Evolutionary conservation across 2,113 vertebrate genomes (phyloP).

Genomic region (Lipotes vexillifer): DNA sequence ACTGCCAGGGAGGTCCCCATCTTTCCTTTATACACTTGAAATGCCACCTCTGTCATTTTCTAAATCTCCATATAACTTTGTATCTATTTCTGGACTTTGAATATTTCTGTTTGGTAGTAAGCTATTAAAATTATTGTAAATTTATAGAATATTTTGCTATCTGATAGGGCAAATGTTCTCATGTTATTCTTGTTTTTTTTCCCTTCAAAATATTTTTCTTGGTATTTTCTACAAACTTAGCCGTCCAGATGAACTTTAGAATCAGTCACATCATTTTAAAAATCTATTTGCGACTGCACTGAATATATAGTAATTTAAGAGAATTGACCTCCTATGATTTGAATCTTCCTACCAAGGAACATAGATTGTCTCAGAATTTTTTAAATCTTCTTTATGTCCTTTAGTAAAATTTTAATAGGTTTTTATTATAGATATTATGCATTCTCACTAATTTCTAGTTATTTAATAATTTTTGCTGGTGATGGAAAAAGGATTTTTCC

Average conservation of each 20-base stretch:
- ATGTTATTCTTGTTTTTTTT: neutral
- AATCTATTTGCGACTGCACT: neutral
- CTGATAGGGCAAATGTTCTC: neutral
- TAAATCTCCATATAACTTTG: neutral
- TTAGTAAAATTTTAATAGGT: neutral
- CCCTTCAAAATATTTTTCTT: neutral
- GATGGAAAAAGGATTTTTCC: neutral
- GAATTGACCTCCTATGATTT: neutral
- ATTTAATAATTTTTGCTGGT: neutral
- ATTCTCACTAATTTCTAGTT: neutral
- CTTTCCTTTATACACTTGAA: neutral
- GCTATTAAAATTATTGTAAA: neutral
- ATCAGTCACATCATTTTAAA: neutral
- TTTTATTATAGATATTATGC: neutral
- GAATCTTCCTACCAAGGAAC: neutral
- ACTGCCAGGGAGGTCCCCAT: too few species aligned
- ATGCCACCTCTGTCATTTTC: neutral
- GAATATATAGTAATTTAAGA: neutral
- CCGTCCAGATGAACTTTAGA: neutral
- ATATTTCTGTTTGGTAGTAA: neutral
- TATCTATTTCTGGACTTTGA: neutral
- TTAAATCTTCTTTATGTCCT: neutral
- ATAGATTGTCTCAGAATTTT: neutral
- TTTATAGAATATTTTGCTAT: neutral
- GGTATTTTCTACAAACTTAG: neutral